Percentiles rank a stretch among this genome's conserved stretches.
Evolutionary conservation across 1,140 invertebrate species (phyloP).

Genomic region (Nasonia longicornis): DNA sequence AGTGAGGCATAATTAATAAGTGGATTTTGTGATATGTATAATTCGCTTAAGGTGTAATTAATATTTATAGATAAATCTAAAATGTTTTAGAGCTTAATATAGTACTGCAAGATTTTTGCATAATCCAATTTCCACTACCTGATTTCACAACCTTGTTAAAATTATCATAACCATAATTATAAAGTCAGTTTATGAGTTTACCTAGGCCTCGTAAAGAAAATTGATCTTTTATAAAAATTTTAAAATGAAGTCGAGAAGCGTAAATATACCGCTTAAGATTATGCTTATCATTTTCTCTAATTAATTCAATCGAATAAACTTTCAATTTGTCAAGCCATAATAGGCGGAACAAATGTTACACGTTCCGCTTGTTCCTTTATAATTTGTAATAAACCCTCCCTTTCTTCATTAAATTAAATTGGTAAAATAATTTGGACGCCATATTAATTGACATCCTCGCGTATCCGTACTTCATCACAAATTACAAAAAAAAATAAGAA

Average conservation of each 20-base stretch:
- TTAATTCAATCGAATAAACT: background rate
- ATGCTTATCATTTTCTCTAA: too few relatives aligned
- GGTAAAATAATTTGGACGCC: background rate
- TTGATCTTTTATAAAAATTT: too few relatives aligned
- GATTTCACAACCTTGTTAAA: background rate
- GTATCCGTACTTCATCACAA: background rate
- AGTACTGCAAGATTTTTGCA: background rate
- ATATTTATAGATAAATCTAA: too few relatives aligned
- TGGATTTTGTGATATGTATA: too few relatives aligned
- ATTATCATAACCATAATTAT: background rate
- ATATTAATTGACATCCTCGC: background rate
- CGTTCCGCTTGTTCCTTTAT: background rate
- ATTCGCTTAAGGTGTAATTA: too few relatives aligned
- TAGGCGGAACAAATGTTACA: background rate
- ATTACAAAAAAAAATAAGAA: background rate
- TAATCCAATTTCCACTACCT: background rate
- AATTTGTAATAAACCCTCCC: background rate
- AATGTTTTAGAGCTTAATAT: too few relatives aligned
- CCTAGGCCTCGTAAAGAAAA: background rate
- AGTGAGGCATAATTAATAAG: too few relatives aligned
- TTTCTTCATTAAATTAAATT: background rate
- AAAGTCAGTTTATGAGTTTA: background rate
- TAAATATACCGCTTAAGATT: too few relatives aligned
- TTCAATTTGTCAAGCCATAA: background rate
- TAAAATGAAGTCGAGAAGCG: too few relatives aligned